phyloP scores from a whole-genome alignment of 2,113 vertebrate genomes.

The Trinectes maculatus region DNA sequence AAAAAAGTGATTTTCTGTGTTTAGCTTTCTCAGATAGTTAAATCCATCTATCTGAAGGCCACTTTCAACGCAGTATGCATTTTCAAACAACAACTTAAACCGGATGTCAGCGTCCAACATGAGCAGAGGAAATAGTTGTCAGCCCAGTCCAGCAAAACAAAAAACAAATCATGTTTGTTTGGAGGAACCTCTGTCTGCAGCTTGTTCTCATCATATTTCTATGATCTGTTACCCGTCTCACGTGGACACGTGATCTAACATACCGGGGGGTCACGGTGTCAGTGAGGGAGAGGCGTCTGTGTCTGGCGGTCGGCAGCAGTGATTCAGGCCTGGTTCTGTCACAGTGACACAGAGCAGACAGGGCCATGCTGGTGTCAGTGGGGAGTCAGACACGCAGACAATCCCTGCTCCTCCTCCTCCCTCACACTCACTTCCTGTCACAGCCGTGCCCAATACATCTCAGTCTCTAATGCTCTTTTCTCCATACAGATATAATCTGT shows the following conservation, averaged over 20 bases:
- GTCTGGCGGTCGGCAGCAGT: slow-evolving; percentile 25
- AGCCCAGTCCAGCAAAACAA: neutral
- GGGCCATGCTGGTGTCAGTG: slow-evolving; percentile 67
- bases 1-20: too few species aligned
- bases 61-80: slow-evolving; percentile 17
- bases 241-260: slow-evolving; percentile 51
- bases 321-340: slow-evolving; percentile 70
- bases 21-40: too few species aligned
- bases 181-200: slow-evolving; percentile 18
- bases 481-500: slow-evolving; percentile 45
- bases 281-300: slow-evolving; percentile 30
- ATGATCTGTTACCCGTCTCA: slow-evolving; percentile 45
- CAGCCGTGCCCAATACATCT: slow-evolving; percentile 6
- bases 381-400: slow-evolving; percentile 50
- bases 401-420: slow-evolving; percentile 14
- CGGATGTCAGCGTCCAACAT: neutral
- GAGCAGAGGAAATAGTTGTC: slow-evolving; percentile 10
- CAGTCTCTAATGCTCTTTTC: slow-evolving; percentile 48
- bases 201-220: slow-evolving; percentile 22
- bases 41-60: too few species aligned
- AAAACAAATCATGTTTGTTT: slow-evolving; percentile 52
- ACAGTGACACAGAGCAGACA: slow-evolving; percentile 74
- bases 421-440: slow-evolving; percentile 18
- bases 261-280: slow-evolving; percentile 47
- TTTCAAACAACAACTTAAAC: neutral